phyloP scores from a whole-genome alignment of 2,888 invertebrate species.

The Tolmerus cingulatus region DNA sequence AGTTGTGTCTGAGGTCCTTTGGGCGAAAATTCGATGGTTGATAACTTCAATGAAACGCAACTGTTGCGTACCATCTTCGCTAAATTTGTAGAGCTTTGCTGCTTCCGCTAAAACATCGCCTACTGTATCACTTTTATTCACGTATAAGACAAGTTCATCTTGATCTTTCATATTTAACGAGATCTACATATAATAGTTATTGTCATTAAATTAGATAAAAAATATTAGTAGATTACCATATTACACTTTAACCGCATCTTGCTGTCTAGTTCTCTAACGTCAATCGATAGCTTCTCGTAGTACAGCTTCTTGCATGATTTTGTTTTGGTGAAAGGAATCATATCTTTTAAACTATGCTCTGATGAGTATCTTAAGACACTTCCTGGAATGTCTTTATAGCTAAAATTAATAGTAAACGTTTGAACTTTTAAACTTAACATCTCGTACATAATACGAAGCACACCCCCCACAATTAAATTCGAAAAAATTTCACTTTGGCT shows the following conservation, averaged over 20 bases:
- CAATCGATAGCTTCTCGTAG: constrained; percentile 93
- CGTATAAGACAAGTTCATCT: constrained; percentile 91
- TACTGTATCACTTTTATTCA: constrained; percentile 90
- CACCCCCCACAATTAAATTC: too few relatives aligned
- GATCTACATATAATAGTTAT: constrained; percentile 24
- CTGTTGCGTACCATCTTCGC: constrained; percentile 83
- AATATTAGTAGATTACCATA: constrained; percentile 65
- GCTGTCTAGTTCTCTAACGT: constrained; percentile 93
- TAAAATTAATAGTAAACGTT: not conserved
- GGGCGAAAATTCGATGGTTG: constrained; percentile 72
- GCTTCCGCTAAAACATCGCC: constrained; percentile 89
- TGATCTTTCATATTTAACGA: constrained; percentile 89
- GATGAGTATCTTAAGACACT: constrained; percentile 85
- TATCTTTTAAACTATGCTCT: constrained; percentile 87
- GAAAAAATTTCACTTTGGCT: too few relatives aligned
- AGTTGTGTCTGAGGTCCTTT: constrained; percentile 72
- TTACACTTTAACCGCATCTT: constrained; percentile 90
- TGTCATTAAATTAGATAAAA: not conserved
- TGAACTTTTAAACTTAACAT: too few relatives aligned
- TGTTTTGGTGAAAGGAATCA: constrained; percentile 84
- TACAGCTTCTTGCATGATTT: constrained; percentile 90
- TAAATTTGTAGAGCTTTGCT: constrained; percentile 84
- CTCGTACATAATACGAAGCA: too few relatives aligned
- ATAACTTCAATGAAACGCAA: constrained; percentile 79
- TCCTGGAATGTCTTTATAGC: constrained; percentile 86